Evolutionary conservation across 2,888 invertebrate genomes (phyloP).

Genomic region (Myathropa florea): DNA sequence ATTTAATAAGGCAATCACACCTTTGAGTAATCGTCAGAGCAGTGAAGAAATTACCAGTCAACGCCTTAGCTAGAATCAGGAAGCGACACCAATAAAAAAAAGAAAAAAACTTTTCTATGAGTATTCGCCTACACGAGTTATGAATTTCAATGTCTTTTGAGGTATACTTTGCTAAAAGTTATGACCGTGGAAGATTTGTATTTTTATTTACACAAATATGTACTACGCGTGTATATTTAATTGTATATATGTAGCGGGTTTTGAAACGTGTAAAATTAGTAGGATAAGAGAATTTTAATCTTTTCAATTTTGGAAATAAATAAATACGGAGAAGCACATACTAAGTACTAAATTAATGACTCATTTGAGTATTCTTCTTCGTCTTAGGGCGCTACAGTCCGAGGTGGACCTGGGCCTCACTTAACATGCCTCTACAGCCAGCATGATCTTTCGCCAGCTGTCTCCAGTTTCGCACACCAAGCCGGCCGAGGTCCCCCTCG

Average conservation of each 20-base stretch:
- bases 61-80: constrained; percentile 23
- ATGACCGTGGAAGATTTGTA: neutral
- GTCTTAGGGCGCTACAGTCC: too few species aligned
- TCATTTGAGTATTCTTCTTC: neutral
- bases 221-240: neutral
- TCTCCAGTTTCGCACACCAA: too few species aligned
- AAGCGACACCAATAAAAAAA: constrained; percentile 19
- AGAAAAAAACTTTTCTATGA: neutral
- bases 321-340: neutral
- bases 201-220: neutral
- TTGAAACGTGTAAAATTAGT: neutral
- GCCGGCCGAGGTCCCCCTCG: too few species aligned
- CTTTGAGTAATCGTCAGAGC: neutral
- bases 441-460: too few species aligned
- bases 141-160: constrained; percentile 13
- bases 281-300: neutral
- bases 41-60: neutral
- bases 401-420: too few species aligned
- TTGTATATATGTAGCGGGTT: neutral
- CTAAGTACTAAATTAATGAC: neutral
- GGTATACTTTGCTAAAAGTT: neutral
- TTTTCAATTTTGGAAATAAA: neutral
- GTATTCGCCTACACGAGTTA: constrained; percentile 11
- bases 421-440: too few species aligned
- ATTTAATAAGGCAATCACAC: constrained; percentile 1